These are phyloP conservation scores for Sphaeramia orbicularis DNA, from an alignment of 2,797 vertebrate genomes.

Conservation along the genomic window DNA sequence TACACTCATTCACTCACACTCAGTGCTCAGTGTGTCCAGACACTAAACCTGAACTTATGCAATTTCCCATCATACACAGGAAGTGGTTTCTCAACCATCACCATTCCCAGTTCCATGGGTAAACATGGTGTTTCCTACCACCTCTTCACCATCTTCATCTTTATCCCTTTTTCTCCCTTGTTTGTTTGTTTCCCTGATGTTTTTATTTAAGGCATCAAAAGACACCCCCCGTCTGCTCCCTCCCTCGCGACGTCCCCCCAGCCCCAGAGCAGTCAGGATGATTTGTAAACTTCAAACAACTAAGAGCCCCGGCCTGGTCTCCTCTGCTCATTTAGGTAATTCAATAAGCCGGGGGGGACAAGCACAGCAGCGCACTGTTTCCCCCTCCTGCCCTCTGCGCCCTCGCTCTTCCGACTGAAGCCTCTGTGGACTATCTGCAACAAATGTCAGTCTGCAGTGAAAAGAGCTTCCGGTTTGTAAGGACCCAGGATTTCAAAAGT, in stretches of 20 bases:
- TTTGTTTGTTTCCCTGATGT: conserved; percentile 87
- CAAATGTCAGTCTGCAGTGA: conserved; percentile 70
- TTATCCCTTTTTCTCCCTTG: conserved; percentile 68
- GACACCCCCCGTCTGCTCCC: conserved; percentile 61
- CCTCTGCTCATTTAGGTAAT: conserved; percentile 86
- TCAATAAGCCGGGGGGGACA: conserved; percentile 83
- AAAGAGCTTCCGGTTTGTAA: conserved; percentile 44
- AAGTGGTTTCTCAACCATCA: conserved; percentile 75
- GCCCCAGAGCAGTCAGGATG: conserved; percentile 83
- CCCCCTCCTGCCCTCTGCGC: conserved; percentile 76
- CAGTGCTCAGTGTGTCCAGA: conserved; percentile 28
- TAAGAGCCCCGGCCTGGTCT: conserved; percentile 80
- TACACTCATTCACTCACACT: conserved; percentile 31
- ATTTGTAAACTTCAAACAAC: conserved; percentile 87
- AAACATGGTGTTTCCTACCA: conserved; percentile 74
- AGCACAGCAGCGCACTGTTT: conserved; percentile 69
- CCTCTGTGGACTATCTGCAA: conserved; percentile 77
- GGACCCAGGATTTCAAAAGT: conserved; percentile 20
- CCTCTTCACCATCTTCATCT: conserved; percentile 62
- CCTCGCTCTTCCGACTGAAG: conserved; percentile 72
- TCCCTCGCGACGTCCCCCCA: conserved; percentile 68
- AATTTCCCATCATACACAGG: conserved; percentile 80
- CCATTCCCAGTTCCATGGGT: conserved; percentile 74
- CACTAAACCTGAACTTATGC: conserved; percentile 52
- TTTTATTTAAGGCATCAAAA: conserved; percentile 88